Conservation (phyloP, 2,888 invertebrate genomes). For the Carcina quercana region DNA sequence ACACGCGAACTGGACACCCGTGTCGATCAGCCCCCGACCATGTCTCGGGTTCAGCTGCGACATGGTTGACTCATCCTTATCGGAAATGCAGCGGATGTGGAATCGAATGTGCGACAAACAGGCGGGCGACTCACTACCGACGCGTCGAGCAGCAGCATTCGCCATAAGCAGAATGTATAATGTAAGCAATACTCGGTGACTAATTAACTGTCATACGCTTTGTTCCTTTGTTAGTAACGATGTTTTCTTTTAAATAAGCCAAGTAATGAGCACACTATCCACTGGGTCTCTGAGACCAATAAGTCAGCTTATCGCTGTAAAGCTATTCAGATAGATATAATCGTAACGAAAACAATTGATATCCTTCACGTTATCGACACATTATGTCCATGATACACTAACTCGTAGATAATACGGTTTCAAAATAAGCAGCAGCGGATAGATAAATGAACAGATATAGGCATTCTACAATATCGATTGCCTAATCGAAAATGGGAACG, state of each 20-base stretch:
- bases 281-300: no score
- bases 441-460: no score
- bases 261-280: no score
- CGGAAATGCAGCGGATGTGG: conserved; percentile 63
- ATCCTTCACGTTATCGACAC: conserved; percentile 1
- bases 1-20: no score
- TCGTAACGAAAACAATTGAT: conserved; percentile 6
- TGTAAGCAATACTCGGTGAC: conserved; percentile 51
- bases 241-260: no score
- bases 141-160: conserved; percentile 47
- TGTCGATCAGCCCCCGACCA: no score
- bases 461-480: no score
- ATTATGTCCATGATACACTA: no score
- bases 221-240: conserved; percentile 52
- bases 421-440: no score
- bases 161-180: conserved; percentile 51
- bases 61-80: conserved; percentile 61
- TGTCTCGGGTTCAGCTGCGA: no score
- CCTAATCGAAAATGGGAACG: no score
- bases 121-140: conserved; percentile 40
- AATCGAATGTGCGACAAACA: conserved; percentile 33
- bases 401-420: no score
- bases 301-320: conserved; percentile 5
- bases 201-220: conserved; percentile 57
- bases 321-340: conserved; percentile 5